Percentiles rank a stretch among this genome's conserved stretches.
phyloP scores from a whole-genome alignment of 2,888 invertebrate species.

The Drosophila siamana region DNA sequence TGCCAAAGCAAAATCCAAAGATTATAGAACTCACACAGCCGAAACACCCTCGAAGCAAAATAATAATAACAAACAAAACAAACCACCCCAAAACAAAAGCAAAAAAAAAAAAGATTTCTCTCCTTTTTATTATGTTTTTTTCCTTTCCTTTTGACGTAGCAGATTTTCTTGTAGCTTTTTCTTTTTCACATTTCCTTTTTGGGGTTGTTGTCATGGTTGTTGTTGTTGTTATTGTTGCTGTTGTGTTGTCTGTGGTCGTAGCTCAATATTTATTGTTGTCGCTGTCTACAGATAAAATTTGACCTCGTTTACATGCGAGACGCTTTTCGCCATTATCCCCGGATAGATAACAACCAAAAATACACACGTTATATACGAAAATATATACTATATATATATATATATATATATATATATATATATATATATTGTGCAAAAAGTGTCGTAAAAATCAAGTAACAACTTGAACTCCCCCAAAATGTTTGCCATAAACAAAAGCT shows the following conservation, averaged over 20 bases:
- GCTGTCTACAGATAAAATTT: slow-evolving; percentile 75
- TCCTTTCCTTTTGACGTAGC: slow-evolving; percentile 10
- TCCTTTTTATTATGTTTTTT: background rate
- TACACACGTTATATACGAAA: slow-evolving; percentile 23
- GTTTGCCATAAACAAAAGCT: slow-evolving; percentile 69
- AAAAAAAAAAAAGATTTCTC: slow-evolving; percentile 23
- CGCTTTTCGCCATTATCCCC: slow-evolving; percentile 19
- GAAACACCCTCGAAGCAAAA: slow-evolving; percentile 37
- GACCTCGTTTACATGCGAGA: slow-evolving; percentile 80
- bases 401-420: slow-evolving; percentile 18
- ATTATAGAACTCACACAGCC: slow-evolving; percentile 42
- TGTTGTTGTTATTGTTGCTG: slow-evolving; percentile 27
- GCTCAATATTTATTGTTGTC: slow-evolving; percentile 69
- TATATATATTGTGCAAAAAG: slow-evolving; percentile 29
- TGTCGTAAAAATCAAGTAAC: slow-evolving; percentile 40
- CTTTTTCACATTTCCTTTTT: slow-evolving; percentile 26
- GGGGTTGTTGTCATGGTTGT: slow-evolving; percentile 32
- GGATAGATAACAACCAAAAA: slow-evolving; percentile 54
- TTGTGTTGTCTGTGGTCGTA: slow-evolving; percentile 69
- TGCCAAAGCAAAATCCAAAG: slow-evolving; percentile 42
- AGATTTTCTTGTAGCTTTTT: slow-evolving; percentile 9
- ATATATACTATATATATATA: slow-evolving; percentile 17
- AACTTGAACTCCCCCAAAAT: slow-evolving; percentile 48
- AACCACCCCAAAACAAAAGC: slow-evolving; percentile 23
- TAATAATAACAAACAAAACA: slow-evolving; percentile 26